Conservation (phyloP, 37 sponge, comb jelly and placozoan species). For the Aplysina aerophoba region DNA sequence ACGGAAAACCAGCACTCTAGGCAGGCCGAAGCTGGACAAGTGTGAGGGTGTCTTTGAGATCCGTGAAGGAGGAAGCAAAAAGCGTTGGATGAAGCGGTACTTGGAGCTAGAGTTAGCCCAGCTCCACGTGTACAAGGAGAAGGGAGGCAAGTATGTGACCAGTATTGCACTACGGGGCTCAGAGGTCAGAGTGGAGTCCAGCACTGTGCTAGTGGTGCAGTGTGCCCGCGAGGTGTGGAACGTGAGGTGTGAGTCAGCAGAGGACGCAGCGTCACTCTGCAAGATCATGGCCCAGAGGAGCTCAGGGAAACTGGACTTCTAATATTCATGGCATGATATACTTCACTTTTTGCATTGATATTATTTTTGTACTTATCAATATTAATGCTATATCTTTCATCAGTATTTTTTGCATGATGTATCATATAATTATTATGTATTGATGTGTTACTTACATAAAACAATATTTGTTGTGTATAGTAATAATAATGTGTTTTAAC, state of each 20-base stretch:
- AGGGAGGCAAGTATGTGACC: slow-evolving; percentile 59
- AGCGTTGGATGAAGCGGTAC: slow-evolving; percentile 71
- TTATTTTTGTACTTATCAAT: no score
- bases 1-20: not conserved
- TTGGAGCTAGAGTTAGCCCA: slow-evolving; percentile 75
- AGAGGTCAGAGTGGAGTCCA: not conserved
- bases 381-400: no score
- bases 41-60: slow-evolving; percentile 62
- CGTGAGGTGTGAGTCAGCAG: not conserved
- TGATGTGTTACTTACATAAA: not conserved
- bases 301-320: not conserved
- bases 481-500: no score
- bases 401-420: no score
- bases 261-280: not conserved
- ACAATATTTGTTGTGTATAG: no score
- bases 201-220: not conserved
- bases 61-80: slow-evolving; percentile 56
- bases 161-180: slow-evolving; percentile 9
- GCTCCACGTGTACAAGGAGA: slow-evolving; percentile 64
- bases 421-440: not conserved
- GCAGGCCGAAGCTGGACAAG: slow-evolving; percentile 30
- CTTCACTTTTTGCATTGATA: no score
- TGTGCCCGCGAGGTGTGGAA: not conserved
- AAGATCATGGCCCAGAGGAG: not conserved
- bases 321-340: no score